phyloP scores from a whole-genome alignment of 2,113 vertebrate species.

The Taxidea taxus region DNA sequence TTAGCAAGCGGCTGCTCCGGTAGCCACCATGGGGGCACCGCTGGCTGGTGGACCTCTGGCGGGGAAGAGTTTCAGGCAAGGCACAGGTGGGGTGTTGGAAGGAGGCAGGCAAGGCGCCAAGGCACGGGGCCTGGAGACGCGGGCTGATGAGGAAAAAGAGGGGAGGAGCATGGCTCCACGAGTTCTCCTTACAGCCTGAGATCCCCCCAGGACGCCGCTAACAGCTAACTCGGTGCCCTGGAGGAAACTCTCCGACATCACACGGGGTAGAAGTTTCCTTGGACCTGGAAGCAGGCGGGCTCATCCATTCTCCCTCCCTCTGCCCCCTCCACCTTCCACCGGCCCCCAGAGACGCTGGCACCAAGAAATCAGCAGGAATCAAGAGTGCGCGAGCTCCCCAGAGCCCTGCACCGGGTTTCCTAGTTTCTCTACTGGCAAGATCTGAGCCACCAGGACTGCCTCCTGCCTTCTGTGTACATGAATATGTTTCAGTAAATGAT shows the following conservation, averaged over 20 bases:
- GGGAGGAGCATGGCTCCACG: accelerated
- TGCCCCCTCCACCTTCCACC: background rate
- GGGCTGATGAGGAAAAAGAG: background rate
- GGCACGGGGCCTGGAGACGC: background rate
- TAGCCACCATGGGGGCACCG: accelerated
- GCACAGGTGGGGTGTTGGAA: accelerated
- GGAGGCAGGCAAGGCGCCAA: accelerated
- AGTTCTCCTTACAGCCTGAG: accelerated
- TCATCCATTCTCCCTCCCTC: accelerated
- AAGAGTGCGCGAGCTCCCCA: accelerated
- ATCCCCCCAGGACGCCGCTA: accelerated
- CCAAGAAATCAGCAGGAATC: background rate
- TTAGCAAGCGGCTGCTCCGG: accelerated
- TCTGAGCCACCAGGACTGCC: background rate
- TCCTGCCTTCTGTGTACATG: background rate
- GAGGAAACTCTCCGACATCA: background rate
- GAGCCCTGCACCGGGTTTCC: background rate
- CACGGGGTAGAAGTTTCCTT: accelerated
- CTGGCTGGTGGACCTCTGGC: accelerated
- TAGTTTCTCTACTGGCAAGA: background rate
- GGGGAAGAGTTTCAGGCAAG: too few relatives aligned
- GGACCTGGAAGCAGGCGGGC: accelerated
- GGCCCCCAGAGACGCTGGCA: accelerated
- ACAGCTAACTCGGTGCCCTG: accelerated
- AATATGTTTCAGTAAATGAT: background rate